Evolutionary conservation across 2,113 vertebrate species (phyloP).

Genomic region (Vulpes ferrilata): DNA sequence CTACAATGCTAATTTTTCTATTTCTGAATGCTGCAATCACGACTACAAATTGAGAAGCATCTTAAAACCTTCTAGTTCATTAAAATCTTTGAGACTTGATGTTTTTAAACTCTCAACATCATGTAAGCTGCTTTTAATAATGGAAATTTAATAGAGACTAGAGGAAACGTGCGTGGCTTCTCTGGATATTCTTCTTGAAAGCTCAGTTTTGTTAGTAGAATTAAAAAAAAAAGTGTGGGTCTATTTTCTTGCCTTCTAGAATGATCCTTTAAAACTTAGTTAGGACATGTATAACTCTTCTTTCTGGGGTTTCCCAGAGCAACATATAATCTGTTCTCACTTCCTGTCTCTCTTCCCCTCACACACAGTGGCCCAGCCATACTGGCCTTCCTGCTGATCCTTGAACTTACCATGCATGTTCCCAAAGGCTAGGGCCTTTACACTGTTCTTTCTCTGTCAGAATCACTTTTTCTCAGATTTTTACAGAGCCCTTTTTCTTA

Average conservation of each 20-base stretch:
- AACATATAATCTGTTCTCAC: neutral
- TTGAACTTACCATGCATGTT: neutral
- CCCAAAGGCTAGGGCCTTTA: neutral
- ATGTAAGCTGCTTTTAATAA: neutral
- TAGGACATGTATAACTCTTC: neutral
- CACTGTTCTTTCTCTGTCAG: neutral
- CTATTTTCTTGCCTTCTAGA: conserved; percentile 14
- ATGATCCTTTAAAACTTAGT: neutral
- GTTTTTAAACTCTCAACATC: neutral
- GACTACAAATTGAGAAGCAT: neutral
- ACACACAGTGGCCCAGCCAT: neutral
- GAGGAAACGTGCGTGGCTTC: neutral
- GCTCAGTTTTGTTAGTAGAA: neutral
- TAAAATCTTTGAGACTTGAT: neutral
- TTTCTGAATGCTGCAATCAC: conserved; percentile 4
- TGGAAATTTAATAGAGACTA: neutral
- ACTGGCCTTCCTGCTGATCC: neutral
- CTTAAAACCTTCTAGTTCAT: conserved; percentile 21
- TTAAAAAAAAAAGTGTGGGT: neutral
- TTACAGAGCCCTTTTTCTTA: neutral
- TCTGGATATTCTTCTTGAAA: neutral
- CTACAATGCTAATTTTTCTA: conserved; percentile 1
- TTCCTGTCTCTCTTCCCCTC: neutral
- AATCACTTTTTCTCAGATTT: neutral
- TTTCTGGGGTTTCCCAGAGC: neutral